These are phyloP conservation scores for Scolanthus callimorphus DNA, from an alignment of 92 coral and sea anemone species.

Conservation along the genomic window DNA sequence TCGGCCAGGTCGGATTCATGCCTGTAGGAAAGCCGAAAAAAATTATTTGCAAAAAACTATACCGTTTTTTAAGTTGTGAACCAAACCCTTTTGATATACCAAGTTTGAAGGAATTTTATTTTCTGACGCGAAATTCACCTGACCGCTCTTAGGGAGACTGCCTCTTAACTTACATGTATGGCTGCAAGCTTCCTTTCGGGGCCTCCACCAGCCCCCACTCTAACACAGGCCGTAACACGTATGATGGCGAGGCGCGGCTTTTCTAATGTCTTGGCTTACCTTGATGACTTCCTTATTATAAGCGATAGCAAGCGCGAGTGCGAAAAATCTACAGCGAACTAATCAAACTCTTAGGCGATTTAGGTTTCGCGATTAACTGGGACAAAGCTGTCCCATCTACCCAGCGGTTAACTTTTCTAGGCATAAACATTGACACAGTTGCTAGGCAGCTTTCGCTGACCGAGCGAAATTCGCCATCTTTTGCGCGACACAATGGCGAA, in stretches of 20 bases:
- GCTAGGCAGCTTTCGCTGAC: slow-evolving; percentile 31
- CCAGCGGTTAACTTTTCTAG: slow-evolving; percentile 28
- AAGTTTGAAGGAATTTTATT: no score
- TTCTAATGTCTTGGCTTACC: slow-evolving; percentile 14
- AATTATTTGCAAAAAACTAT: no score
- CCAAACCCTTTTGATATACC: no score
- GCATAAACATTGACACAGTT: slow-evolving; percentile 32
- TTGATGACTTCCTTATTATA: slow-evolving; percentile 43
- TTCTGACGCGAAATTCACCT: no score
- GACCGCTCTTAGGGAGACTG: no score
- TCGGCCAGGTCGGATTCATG: no score
- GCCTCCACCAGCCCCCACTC: no score
- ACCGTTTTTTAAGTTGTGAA: no score
- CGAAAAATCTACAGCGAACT: neutral
- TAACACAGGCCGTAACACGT: no score
- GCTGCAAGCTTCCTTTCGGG: neutral
- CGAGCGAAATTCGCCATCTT: slow-evolving; percentile 30
- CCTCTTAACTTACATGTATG: neutral
- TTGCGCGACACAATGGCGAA: slow-evolving; percentile 5
- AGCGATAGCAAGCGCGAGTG: slow-evolving; percentile 13
- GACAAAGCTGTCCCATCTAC: slow-evolving; percentile 17
- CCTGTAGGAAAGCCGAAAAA: no score
- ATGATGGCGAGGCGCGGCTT: slow-evolving; percentile 30
- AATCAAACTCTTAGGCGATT: no score
- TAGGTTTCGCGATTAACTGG: slow-evolving; percentile 11